These are phyloP conservation scores for Drosophila insularis DNA, from an alignment of 1,140 invertebrate genomes.

Conservation along the genomic window DNA sequence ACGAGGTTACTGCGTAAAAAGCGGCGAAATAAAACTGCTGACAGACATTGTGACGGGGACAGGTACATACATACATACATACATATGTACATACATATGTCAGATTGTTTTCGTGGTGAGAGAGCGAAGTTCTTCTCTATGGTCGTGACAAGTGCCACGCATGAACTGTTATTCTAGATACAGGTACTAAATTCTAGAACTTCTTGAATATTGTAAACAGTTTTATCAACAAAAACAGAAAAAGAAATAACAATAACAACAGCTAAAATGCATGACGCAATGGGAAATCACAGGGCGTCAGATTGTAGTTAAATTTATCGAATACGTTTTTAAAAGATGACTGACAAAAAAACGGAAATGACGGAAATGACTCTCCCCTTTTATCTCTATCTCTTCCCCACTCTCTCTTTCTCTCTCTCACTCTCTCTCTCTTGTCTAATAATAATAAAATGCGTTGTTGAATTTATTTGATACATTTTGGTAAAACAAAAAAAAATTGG, in stretches of 20 bases:
- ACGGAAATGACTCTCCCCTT: background rate
- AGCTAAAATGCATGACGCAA: conserved; percentile 1
- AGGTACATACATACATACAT: background rate
- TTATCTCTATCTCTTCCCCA: too few species aligned
- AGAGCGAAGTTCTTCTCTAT: conserved; percentile 8
- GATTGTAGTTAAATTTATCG: conserved; percentile 1
- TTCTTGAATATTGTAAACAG: conserved; percentile 23
- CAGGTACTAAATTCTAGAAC: conserved; percentile 2
- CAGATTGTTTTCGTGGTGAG: background rate
- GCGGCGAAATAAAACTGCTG: conserved; percentile 44
- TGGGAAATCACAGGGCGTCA: conserved; percentile 15
- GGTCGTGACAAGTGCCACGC: conserved; percentile 37
- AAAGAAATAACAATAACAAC: too few species aligned
- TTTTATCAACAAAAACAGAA: background rate
- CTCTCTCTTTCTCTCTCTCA: background rate
- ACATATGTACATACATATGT: too few species aligned
- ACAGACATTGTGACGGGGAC: conserved; percentile 49
- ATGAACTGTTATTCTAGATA: conserved; percentile 42
- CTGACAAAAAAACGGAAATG: background rate
- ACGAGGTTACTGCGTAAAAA: conserved; percentile 45
- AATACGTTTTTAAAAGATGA: background rate
- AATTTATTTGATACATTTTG: background rate
- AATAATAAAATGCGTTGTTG: background rate
- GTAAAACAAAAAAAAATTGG: too few species aligned
- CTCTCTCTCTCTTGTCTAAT: background rate